phyloP scores from a whole-genome alignment of 2,113 vertebrate genomes.

The Gopherus evgoodei region DNA sequence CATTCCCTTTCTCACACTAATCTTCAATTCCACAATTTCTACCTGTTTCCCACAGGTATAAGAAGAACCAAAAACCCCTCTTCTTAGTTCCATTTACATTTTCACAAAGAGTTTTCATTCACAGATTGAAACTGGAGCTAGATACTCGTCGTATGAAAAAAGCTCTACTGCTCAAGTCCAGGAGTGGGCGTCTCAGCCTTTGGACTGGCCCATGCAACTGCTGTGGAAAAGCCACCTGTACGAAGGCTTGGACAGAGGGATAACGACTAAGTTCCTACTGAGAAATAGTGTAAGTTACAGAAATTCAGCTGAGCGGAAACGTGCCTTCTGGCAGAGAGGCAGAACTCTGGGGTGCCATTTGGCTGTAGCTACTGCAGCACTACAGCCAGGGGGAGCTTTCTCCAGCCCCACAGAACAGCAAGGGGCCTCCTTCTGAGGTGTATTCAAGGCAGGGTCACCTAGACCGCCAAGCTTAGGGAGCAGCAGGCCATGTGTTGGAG shows the following conservation, averaged over 20 bases:
- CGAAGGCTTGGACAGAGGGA: neutral
- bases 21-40: neutral
- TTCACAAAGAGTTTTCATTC: neutral
- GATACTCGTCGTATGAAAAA: neutral
- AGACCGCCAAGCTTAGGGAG: neutral
- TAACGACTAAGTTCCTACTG: neutral
- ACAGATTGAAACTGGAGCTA: neutral
- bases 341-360: neutral
- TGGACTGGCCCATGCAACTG: neutral
- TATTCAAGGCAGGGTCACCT: neutral
- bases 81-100: neutral
- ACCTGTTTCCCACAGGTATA: neutral
- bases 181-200: neutral
- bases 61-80: neutral
- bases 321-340: neutral
- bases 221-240: neutral
- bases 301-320: neutral
- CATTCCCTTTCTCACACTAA: neutral
- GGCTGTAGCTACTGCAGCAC: neutral
- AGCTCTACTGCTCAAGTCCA: neutral
- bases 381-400: neutral
- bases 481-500: neutral
- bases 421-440: neutral
- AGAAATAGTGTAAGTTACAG: neutral
- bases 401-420: neutral